phyloP scores from a whole-genome alignment of 2,888 invertebrate genomes.

The Lochmaea capreae region DNA sequence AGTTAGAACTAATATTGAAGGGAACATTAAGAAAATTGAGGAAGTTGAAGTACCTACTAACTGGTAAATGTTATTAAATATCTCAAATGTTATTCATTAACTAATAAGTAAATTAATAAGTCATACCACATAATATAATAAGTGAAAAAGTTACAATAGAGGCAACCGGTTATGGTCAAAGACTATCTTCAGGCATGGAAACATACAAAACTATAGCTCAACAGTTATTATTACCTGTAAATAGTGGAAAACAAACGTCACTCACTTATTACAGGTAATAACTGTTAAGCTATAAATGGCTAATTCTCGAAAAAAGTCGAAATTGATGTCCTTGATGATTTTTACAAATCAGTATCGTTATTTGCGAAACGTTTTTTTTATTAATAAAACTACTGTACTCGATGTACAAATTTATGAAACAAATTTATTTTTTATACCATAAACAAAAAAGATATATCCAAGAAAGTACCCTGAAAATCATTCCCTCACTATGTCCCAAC shows the following conservation, averaged over 20 bases:
- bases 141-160: slow-evolving; percentile 1
- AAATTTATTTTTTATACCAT: too few species aligned
- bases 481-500: too few species aligned
- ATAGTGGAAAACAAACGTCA: not conserved
- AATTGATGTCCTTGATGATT: too few species aligned
- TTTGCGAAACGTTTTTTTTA: too few species aligned
- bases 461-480: too few species aligned
- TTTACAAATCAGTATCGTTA: too few species aligned
- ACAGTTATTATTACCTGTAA: not conserved
- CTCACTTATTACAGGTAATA: not conserved
- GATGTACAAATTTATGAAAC: too few species aligned
- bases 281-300: not conserved
- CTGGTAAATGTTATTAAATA: not conserved
- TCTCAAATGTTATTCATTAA: not conserved
- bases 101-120: not conserved
- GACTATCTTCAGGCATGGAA: not conserved
- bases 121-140: slow-evolving; percentile 4
- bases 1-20: slow-evolving; percentile 1
- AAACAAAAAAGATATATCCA: too few species aligned
- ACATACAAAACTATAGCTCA: not conserved
- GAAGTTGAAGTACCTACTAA: not conserved
- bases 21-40: not conserved
- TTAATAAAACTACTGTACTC: too few species aligned
- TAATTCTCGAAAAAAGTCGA: too few species aligned
- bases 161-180: not conserved